A percentile compares a stretch with the other conserved stretches of the same genome.
Conservation (phyloP, 2,888 invertebrate species). For the Ectropis crepuscularia region DNA sequence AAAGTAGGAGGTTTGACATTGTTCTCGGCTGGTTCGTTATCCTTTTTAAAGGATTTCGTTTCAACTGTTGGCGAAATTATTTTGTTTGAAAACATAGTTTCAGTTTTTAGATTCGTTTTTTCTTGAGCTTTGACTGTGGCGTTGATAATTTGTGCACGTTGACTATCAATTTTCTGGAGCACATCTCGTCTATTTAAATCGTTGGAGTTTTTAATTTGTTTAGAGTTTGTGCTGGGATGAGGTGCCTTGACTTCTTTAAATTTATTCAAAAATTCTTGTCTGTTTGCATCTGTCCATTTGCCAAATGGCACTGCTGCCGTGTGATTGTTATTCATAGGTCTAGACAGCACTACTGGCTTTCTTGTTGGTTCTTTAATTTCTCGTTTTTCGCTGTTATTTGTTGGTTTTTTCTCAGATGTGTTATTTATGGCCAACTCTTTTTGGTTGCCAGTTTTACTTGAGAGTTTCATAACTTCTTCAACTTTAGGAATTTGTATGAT, state of each 20-base stretch:
- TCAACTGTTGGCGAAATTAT: slow-evolving; percentile 40
- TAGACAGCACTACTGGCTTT: slow-evolving; percentile 42
- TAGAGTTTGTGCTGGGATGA: slow-evolving; percentile 59
- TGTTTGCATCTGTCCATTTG: slow-evolving; percentile 78
- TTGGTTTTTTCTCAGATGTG: slow-evolving; percentile 3
- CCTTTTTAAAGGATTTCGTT: slow-evolving; percentile 36
- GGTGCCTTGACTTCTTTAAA: slow-evolving; percentile 71
- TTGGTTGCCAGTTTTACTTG: not conserved
- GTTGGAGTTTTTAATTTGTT: slow-evolving; percentile 76
- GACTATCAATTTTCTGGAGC: slow-evolving; percentile 75
- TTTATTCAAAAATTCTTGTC: slow-evolving; percentile 76
- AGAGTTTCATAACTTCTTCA: slow-evolving; percentile 13
- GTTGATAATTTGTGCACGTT: slow-evolving; percentile 61
- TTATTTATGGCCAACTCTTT: slow-evolving; percentile 19
- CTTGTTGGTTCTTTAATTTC: slow-evolving; percentile 28
- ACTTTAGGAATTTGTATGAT: slow-evolving; percentile 5
- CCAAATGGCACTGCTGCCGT: slow-evolving; percentile 73
- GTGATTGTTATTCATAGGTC: slow-evolving; percentile 64
- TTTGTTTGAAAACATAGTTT: slow-evolving; percentile 66
- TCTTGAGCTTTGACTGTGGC: slow-evolving; percentile 64
- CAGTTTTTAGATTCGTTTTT: slow-evolving; percentile 59
- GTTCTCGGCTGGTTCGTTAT: slow-evolving; percentile 41
- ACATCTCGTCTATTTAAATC: slow-evolving; percentile 78
- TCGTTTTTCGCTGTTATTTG: slow-evolving; percentile 15
- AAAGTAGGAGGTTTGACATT: slow-evolving; percentile 23